Percentiles rank a stretch among this genome's conserved stretches.
phyloP scores from a whole-genome alignment of 2,797 vertebrate genomes.

The Gadopsis marmoratus region DNA sequence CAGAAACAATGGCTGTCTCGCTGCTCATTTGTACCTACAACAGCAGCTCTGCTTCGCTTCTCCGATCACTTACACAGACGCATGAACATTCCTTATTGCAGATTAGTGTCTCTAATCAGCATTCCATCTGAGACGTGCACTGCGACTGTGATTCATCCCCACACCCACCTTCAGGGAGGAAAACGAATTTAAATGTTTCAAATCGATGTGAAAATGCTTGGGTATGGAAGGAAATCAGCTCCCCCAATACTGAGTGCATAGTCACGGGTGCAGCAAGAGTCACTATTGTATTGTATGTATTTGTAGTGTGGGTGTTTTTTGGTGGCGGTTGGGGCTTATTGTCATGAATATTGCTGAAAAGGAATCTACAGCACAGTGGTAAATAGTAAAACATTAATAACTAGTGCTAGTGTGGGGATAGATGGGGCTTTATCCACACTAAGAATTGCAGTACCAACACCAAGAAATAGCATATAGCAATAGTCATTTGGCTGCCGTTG shows the following conservation, averaged over 20 bases:
- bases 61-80: slow-evolving; percentile 52
- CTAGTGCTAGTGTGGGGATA: background rate
- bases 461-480: background rate
- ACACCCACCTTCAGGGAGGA: slow-evolving; percentile 42
- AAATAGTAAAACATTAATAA: slow-evolving; percentile 54
- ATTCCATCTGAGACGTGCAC: slow-evolving; percentile 51
- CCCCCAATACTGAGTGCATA: slow-evolving; percentile 11
- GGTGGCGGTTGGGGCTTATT: background rate
- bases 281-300: slow-evolving; percentile 8
- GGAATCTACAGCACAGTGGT: slow-evolving; percentile 15
- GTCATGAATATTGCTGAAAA: slow-evolving; percentile 44
- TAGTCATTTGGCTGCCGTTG: background rate
- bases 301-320: slow-evolving; percentile 31
- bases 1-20: slow-evolving; percentile 61
- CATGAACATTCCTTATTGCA: slow-evolving; percentile 70
- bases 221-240: slow-evolving; percentile 26
- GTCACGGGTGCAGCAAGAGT: slow-evolving; percentile 10
- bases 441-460: background rate
- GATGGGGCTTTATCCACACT: background rate
- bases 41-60: slow-evolving; percentile 56
- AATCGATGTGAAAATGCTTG: slow-evolving; percentile 31
- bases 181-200: slow-evolving; percentile 27
- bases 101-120: slow-evolving; percentile 69
- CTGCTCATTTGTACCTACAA: slow-evolving; percentile 63
- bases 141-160: slow-evolving; percentile 43